Conservation (phyloP, 2,888 invertebrate species). For the Cantharis rustica region DNA sequence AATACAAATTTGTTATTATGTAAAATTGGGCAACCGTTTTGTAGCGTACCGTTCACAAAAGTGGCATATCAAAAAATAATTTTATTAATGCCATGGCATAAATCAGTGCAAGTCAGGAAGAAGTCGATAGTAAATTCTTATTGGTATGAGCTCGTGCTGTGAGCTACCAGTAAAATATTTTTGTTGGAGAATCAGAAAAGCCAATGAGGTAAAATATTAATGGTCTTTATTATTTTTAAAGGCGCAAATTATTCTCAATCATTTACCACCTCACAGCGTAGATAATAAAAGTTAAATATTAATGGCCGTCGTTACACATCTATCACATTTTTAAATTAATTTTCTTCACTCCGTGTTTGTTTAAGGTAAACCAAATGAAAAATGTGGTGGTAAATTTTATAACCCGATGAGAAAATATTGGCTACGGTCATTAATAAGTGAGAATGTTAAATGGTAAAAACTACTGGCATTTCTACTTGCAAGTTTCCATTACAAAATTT, state of each 20-base stretch:
- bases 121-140: constrained; percentile 39
- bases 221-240: constrained; percentile 14
- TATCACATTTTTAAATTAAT: constrained; percentile 13
- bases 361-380: neutral
- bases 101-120: constrained; percentile 43
- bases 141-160: constrained; percentile 34
- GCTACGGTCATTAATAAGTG: neutral
- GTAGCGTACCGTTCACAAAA: constrained; percentile 36
- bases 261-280: constrained; percentile 18
- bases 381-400: neutral
- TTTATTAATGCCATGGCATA: constrained; percentile 47
- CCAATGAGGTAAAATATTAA: constrained; percentile 16
- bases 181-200: constrained; percentile 17
- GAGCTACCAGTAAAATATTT: constrained; percentile 24
- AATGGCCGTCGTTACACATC: constrained; percentile 3
- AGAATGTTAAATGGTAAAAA: neutral
- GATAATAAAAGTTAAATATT: constrained; percentile 14
- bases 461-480: neutral
- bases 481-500: neutral
- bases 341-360: neutral
- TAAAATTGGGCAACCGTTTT: constrained; percentile 39
- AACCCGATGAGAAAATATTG: neutral
- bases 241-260: constrained; percentile 21
- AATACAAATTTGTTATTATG: constrained; percentile 51
- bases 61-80: constrained; percentile 41